Evolutionary conservation across 2,888 invertebrate genomes (phyloP), one percentile per base, ranked within the genome.

Genomic region (Ceraclea dissimilis): DNA sequence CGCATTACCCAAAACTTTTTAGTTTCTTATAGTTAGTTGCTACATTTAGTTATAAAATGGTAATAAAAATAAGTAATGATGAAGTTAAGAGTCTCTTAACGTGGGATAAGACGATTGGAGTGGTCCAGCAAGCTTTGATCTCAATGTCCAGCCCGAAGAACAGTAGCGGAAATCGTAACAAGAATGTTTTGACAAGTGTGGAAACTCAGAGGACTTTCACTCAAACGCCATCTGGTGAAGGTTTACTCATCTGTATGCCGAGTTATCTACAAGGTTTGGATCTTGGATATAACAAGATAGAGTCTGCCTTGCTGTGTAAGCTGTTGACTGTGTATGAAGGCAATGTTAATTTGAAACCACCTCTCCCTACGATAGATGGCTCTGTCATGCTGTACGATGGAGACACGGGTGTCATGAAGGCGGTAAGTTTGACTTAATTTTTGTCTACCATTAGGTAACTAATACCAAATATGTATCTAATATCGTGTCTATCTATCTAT

Each of bases 241-340:
- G 67, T 49, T 61, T 67, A 13, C 33, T 75, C 18, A 60, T 73
- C 0, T 68, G 71, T n/a, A 77, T 78, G 78, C 75, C 77, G 1
- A 75, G 74, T 20, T 75, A 65, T 61, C 67, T 77, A 43, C 55
- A 57, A 51, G 61, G 59, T 39, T 56, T 61, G 49, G 51, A 56
- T 33, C 44, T 61, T 16, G 51, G 51, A 10, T 26, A 26, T 13
- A 10, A 33, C 1, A 68, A 70, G n/a, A 68, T 70, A 59, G 59
- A 63, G 48, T 63, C 59, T 16, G 63, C 62, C 1, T 31, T 58
- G 18, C 16, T 19, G 34, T 70, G 70, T 59, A 72, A 72, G 66
- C 59, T 72, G 19, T 69, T 71, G 8, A 69, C 70, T 4, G 63
- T 65, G 19, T 70, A 68, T 59, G 64, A 64, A 1, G 61, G 65